These are phyloP conservation scores for Drosophila fuyamai DNA, from an alignment of 1,140 invertebrate species.

Conservation along the genomic window DNA sequence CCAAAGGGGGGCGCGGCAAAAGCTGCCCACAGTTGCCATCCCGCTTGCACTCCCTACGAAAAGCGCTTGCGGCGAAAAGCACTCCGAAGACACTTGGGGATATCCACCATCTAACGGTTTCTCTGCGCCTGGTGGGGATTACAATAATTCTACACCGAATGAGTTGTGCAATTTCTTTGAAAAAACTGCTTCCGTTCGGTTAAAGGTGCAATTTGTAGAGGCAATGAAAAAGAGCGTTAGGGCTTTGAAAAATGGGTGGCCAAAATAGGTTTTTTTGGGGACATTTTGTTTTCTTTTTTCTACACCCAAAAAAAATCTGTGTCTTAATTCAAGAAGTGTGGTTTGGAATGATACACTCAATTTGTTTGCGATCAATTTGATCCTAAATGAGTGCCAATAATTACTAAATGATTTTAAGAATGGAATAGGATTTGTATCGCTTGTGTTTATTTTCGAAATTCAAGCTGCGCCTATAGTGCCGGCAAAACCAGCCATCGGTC, in stretches of 20 bases:
- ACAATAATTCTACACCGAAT: conserved; percentile 83
- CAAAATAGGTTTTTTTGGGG: background rate
- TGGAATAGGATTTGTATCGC: no score
- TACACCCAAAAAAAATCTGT: no score
- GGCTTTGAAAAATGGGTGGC: background rate
- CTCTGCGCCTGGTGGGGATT: conserved; percentile 72
- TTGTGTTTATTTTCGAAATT: no score
- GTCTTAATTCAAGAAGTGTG: no score
- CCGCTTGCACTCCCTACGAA: conserved; percentile 30
- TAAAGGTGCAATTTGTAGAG: conserved; percentile 50
- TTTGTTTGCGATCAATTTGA: no score
- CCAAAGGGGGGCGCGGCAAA: conserved; percentile 22
- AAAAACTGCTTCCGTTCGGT: conserved; percentile 35
- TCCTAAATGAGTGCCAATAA: no score
- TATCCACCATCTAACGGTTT: background rate
- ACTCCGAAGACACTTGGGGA: conserved; percentile 40
- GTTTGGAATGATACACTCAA: no score
- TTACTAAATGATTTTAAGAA: no score
- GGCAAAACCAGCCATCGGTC: no score
- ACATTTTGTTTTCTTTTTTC: background rate
- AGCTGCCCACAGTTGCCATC: conserved; percentile 45
- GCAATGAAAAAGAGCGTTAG: conserved; percentile 45
- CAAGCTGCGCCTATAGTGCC: no score
- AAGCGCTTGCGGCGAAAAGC: conserved; percentile 49
- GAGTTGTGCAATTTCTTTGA: conserved; percentile 74